phyloP scores from a whole-genome alignment of 1,140 invertebrate species.

The Brachionus koreanus region DNA sequence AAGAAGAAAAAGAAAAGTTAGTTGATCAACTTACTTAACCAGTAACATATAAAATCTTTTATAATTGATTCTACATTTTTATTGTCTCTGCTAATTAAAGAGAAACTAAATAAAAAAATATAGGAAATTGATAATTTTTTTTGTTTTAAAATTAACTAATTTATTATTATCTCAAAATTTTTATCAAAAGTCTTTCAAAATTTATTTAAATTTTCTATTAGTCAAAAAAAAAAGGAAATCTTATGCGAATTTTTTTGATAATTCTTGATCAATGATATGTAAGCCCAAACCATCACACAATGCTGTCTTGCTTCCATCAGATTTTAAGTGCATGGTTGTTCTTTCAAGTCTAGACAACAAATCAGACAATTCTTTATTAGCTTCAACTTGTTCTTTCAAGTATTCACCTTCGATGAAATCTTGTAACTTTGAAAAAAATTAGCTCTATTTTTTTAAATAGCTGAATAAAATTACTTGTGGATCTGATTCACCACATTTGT shows the following conservation, averaged over 20 bases:
- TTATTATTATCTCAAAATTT: too few relatives aligned
- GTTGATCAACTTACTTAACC: too few relatives aligned
- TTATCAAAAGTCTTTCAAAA: too few relatives aligned
- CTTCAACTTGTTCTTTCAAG: constrained; percentile 42
- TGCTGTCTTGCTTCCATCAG: not conserved
- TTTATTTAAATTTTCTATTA: too few relatives aligned
- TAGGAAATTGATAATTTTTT: too few relatives aligned
- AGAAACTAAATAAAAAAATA: too few relatives aligned
- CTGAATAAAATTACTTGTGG: not conserved
- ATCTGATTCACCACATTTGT: constrained; percentile 22
- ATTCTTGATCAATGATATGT: constrained; percentile 29
- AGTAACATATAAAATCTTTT: too few relatives aligned
- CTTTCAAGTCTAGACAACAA: constrained; percentile 37
- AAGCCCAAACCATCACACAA: constrained; percentile 32
- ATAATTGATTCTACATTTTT: too few relatives aligned
- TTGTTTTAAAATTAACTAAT: too few relatives aligned
- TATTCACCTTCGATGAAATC: constrained; percentile 37
- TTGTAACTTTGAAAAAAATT: constrained; percentile 12
- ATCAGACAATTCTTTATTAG: constrained; percentile 31
- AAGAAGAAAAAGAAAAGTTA: too few relatives aligned
- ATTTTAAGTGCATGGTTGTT: not conserved
- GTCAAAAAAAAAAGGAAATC: too few relatives aligned
- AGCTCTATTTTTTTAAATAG: not conserved
- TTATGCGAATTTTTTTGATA: constrained; percentile 1
- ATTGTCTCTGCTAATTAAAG: too few relatives aligned